phyloP scores from a whole-genome alignment of 2,113 vertebrate genomes.

The Protomyctophum bolini region DNA sequence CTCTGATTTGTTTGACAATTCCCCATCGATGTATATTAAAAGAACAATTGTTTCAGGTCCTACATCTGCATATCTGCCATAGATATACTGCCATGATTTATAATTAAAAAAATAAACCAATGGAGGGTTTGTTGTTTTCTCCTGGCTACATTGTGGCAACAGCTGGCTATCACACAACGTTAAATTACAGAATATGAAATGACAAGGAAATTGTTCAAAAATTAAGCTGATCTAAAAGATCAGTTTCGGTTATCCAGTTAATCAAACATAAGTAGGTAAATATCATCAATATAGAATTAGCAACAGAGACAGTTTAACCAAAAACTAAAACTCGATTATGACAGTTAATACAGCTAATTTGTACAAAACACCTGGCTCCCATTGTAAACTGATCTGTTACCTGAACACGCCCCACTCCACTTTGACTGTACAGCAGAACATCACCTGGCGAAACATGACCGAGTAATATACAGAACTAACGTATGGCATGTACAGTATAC shows the following conservation, averaged over 20 bases:
- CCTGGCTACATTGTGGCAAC: not conserved
- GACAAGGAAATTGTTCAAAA: not conserved
- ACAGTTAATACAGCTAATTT: not conserved
- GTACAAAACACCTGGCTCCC: too few relatives aligned
- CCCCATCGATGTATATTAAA: too few relatives aligned
- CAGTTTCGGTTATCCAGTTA: not conserved
- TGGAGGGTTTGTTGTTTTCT: not conserved
- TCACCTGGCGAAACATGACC: conserved; percentile 52
- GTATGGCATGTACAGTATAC: not conserved
- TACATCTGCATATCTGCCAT: too few relatives aligned
- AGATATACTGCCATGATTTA: too few relatives aligned
- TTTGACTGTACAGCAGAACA: conserved; percentile 40
- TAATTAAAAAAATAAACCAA: too few relatives aligned
- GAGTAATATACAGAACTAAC: not conserved
- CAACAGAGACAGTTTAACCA: not conserved
- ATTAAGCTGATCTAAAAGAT: not conserved
- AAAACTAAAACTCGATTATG: not conserved
- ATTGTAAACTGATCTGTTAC: conserved; percentile 21
- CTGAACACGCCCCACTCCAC: conserved; percentile 53
- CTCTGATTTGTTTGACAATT: too few relatives aligned
- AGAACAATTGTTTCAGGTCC: too few relatives aligned
- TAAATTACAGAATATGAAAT: not conserved
- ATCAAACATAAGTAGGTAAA: too few relatives aligned
- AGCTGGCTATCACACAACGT: not conserved
- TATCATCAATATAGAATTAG: too few relatives aligned